These are phyloP conservation scores for Euclidia mi DNA, from an alignment of 2,888 invertebrate species.

Conservation along the genomic window DNA sequence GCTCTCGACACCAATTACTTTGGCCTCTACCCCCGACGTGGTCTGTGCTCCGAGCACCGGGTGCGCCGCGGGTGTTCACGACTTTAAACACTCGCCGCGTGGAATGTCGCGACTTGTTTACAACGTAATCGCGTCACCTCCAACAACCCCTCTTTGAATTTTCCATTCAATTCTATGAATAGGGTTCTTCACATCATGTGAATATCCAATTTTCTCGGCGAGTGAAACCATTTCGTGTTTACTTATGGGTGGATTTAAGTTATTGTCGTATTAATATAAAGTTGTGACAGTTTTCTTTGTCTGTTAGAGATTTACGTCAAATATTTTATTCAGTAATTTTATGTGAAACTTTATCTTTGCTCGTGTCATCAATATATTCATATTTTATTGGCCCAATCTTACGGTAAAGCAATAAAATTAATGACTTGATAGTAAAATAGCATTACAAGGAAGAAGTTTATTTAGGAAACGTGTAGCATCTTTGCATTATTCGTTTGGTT, in stretches of 20 bases:
- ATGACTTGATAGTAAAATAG: too few relatives aligned
- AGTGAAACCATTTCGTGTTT: constrained; percentile 42
- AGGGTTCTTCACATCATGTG: constrained; percentile 69
- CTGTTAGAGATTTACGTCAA: constrained; percentile 12
- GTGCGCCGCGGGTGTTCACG: constrained; percentile 59
- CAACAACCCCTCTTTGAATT: constrained; percentile 58
- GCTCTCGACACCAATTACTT: constrained; percentile 68
- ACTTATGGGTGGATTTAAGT: constrained; percentile 25
- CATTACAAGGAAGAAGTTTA: too few relatives aligned
- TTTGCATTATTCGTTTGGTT: too few relatives aligned
- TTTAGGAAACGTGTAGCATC: too few relatives aligned
- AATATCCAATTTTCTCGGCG: constrained; percentile 57
- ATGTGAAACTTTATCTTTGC: not conserved
- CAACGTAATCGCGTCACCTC: constrained; percentile 77
- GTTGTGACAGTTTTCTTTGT: constrained; percentile 11
- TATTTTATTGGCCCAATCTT: too few relatives aligned
- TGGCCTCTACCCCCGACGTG: constrained; percentile 68
- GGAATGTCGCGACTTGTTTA: constrained; percentile 82
- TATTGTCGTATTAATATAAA: constrained; percentile 17
- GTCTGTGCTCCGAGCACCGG: constrained; percentile 35
- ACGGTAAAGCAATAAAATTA: too few relatives aligned
- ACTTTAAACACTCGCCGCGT: constrained; percentile 78
- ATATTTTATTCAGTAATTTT: not conserved
- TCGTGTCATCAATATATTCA: not conserved
- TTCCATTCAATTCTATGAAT: constrained; percentile 73